A percentile compares a stretch with the other conserved stretches of the same genome.
Evolutionary conservation across 2,888 invertebrate genomes (phyloP).

Genomic region (Apamea crenata): DNA sequence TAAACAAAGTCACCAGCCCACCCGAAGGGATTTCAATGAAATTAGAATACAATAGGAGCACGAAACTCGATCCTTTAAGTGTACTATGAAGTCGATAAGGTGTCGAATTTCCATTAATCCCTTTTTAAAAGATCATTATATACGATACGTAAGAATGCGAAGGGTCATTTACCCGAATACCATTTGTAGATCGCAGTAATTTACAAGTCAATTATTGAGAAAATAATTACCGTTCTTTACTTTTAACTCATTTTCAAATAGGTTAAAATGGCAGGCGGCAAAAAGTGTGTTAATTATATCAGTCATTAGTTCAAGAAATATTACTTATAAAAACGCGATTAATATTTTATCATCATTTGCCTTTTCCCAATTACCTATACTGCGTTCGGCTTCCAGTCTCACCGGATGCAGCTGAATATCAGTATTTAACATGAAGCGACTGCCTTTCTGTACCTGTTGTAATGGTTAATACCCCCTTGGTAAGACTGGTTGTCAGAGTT

Average conservation of each 20-base stretch:
- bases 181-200: slow-evolving; percentile 32
- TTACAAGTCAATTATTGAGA: slow-evolving; percentile 46
- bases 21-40: slow-evolving; percentile 1
- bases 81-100: not conserved
- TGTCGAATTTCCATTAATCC: slow-evolving; percentile 40
- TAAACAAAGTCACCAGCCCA: slow-evolving; percentile 22
- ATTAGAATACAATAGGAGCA: slow-evolving; percentile 32
- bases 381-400: not conserved
- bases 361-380: not conserved
- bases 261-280: not conserved
- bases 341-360: not conserved
- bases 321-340: not conserved
- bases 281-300: slow-evolving; percentile 20
- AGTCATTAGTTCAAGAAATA: no score
- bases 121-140: slow-evolving; percentile 13
- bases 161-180: slow-evolving; percentile 35
- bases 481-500: not conserved
- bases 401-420: not conserved
- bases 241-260: slow-evolving; percentile 12
- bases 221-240: not conserved
- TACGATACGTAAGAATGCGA: not conserved
- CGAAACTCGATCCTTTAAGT: slow-evolving; percentile 29
- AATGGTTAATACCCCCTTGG: not conserved
- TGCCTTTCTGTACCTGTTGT: not conserved
- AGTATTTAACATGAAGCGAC: not conserved